Evolutionary conservation across 2,113 vertebrate genomes (phyloP).

Genomic region (Argyrosomus japonicus): DNA sequence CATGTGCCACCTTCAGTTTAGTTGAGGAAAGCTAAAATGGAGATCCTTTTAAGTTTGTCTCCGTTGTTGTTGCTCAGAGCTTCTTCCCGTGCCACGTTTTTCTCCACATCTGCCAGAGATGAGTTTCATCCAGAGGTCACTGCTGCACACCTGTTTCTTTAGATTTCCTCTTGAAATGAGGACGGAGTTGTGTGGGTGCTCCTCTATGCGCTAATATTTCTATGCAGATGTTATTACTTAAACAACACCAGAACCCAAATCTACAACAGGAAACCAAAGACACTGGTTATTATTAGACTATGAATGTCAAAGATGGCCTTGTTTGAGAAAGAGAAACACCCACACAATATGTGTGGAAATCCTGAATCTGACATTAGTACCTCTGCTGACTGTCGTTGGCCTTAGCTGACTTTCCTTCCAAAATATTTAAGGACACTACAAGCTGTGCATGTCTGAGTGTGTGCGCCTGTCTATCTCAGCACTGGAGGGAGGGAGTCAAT

Average conservation of each 20-base stretch:
- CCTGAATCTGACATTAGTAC: conserved; percentile 1
- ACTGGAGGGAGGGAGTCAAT: conserved; percentile 75
- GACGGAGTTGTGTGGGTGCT: too few species aligned
- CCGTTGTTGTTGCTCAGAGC: neutral
- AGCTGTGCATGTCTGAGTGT: conserved; percentile 54
- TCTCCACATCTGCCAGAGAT: neutral
- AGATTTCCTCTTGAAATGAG: neutral
- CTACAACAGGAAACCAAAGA: neutral
- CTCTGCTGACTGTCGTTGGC: conserved; percentile 2
- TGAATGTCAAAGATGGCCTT: neutral
- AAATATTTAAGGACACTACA: conserved; percentile 64
- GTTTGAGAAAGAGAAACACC: neutral
- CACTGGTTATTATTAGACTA: neutral
- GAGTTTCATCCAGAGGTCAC: neutral
- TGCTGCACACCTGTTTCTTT: neutral
- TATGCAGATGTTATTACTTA: neutral
- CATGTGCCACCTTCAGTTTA: neutral
- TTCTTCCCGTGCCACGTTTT: neutral
- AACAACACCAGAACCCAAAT: neutral
- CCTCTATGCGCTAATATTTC: too few species aligned
- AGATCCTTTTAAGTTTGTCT: neutral
- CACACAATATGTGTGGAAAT: neutral
- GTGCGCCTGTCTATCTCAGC: conserved; percentile 50
- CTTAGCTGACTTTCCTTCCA: conserved; percentile 50
- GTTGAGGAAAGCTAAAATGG: neutral